Evolutionary conservation across 2,888 invertebrate species (phyloP), one percentile per base, ranked within the genome.

Genomic region (Cataglyphis cursor): DNA sequence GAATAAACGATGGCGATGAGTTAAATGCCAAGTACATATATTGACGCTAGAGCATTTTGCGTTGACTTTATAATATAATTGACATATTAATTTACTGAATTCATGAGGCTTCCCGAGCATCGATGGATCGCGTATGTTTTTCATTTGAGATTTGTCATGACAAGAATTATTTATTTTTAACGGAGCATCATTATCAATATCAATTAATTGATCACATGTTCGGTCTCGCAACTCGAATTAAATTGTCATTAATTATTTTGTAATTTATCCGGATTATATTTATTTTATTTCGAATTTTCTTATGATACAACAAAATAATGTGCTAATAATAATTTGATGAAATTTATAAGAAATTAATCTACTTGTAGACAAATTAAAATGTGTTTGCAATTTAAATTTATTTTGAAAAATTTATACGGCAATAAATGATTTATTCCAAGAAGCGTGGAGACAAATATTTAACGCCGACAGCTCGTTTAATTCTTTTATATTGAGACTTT

Each of bases 81-180:
- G 93, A 93, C 92, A 93, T 92, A 93, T 92, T 90, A 89, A 90
- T 21, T 78, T 31, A 51, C 91, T 87, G 87, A 84, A 90, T 90
- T 93, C 92, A 93, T 88, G 90, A n/a, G 8, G 90, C 88, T 91
- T 91, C 75, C 73, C 83, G 75, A 61, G 72, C 65, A 35, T 21
- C 21, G 31, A 44, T 62, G 12, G 18, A 78, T 41, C 48, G 66
- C 44, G 41, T 81, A 72, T 61, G 48, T 62, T 81, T 75, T 84
- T 81, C 81, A 75, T 57, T 81, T 81, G 62, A 81, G 12, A 28
- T 51, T 54, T 21, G 3, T 70, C 38, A 61, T n/a, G 44, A 18
- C 12, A 70, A 21, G 4, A 35, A 12, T 28, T n/a, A 75, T 15
- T 54, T 38, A 41, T 9, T 65, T 70, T 41, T 31, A 70, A 21